These are phyloP conservation scores for Leptodirus hochenwartii DNA, from an alignment of 2,888 invertebrate genomes.

Conservation along the genomic window DNA sequence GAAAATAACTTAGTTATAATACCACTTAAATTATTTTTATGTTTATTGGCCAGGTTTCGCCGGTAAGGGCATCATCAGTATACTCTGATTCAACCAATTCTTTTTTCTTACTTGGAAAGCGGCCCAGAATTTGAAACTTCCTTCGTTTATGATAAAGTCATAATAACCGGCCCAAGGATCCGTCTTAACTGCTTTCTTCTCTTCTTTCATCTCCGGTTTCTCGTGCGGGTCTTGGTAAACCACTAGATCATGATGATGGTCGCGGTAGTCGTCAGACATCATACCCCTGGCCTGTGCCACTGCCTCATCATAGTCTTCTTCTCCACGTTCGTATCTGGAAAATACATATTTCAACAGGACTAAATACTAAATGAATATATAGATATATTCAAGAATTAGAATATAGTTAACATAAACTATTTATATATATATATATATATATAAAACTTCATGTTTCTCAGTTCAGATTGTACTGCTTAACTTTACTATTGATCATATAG, in stretches of 20 bases:
- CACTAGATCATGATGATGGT: constrained; percentile 26
- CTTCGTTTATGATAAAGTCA: constrained; percentile 74
- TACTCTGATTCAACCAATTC: constrained; percentile 10
- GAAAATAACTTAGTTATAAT: no score
- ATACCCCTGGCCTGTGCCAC: constrained; percentile 23
- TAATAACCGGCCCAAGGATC: constrained; percentile 70
- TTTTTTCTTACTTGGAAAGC: constrained; percentile 49
- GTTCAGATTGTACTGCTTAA: no score
- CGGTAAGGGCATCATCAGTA: no score
- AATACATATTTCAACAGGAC: constrained; percentile 6
- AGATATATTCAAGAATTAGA: no score
- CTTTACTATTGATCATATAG: no score
- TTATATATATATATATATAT: no score
- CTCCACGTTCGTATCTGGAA: no score
- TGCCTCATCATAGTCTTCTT: constrained; percentile 10
- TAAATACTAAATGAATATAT: no score
- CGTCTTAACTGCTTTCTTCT: constrained; percentile 38
- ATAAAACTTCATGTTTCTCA: no score
- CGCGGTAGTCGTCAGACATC: constrained; percentile 30
- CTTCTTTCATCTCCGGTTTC: constrained; percentile 23
- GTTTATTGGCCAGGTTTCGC: no score
- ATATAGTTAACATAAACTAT: no score
- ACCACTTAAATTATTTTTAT: no score
- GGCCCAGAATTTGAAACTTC: constrained; percentile 80
- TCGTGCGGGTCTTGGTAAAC: constrained; percentile 29